Base-by-base conservation (phyloP, 2,797 vertebrate genomes). In the Amniataba percoides region DNA sequence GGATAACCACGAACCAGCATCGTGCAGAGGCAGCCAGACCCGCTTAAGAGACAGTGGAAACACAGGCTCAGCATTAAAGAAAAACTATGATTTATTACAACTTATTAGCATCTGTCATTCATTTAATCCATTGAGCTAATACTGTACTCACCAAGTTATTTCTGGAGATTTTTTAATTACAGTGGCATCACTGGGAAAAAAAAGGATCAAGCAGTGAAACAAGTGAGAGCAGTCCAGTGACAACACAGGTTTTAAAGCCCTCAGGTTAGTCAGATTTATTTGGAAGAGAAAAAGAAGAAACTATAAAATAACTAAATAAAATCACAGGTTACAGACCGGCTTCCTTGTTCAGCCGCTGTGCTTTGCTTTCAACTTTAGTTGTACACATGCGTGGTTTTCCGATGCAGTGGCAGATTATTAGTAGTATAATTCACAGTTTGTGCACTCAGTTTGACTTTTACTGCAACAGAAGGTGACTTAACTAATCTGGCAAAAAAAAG, bases 1-100 rank as follows among this genome's bases (percentile, higher is more conserved):
- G 43, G 27, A 43, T 71, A 31, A 21, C 21, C 7, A 2, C 48
- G 21, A 46, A 67, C 25, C 23, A 45, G 51, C n/a, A 36, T 52
- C 52, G 8, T 34, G 60, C 80, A 82, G 74, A 73, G 15, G 59
- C 77, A 76, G 79, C 73, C 52, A 76, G 45, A 60, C 40, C 34
- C 25, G 7, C 11, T 18, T 36, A 21, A 52, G 53, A 61, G 23
- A 82, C 23, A 55, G 27, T 15, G 59, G 3, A 48, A 19, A 18
- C 58, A 13, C 2, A 56, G 31, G 23, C 42, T 27, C 3, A 12
- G 7, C 25, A 36, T 14, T 34, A 53, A 34, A 57, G 25, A 9
- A 62, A 56, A 61, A 52, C 18, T 36, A 23, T 3, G 62, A 25
- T 64, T 71, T 40, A 48, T 53, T 51, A 40, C 27, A 48, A 10